Percentiles rank a stretch among this genome's conserved stretches.
Conservation (phyloP, 2,113 vertebrate species). For the Plestiodon gilberti region DNA sequence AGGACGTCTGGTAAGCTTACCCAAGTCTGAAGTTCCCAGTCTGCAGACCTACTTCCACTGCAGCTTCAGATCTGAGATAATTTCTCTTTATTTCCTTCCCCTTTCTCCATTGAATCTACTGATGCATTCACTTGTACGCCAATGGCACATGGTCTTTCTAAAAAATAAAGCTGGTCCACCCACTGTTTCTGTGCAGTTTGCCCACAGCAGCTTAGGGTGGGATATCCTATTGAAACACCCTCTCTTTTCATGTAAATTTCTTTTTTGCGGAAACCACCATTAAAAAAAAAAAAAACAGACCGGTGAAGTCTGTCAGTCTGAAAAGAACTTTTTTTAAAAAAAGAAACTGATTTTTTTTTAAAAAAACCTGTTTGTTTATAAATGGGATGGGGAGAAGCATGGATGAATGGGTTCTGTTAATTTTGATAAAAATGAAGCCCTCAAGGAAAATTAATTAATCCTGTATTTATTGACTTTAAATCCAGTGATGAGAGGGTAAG, state of each 20-base stretch:
- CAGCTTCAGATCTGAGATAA: not conserved
- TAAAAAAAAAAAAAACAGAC: no score
- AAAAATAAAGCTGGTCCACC: not conserved
- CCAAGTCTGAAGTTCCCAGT: not conserved
- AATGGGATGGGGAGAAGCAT: not conserved
- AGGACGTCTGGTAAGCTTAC: no score
- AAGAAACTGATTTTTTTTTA: no score
- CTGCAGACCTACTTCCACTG: not conserved
- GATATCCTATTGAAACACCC: no score
- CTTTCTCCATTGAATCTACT: no score
- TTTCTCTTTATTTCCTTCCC: not conserved
- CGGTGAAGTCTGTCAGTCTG: no score
- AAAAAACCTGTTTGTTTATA: not conserved
- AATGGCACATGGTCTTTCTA: not conserved
- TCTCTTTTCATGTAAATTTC: no score
- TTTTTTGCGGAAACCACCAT: no score
- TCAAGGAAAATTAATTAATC: not conserved
- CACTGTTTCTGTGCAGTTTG: not conserved
- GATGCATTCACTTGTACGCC: not conserved
- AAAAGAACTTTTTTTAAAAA: no score
- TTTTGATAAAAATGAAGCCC: not conserved
- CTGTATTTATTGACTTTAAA: not conserved
- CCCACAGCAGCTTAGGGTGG: not conserved
- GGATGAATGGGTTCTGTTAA: not conserved
- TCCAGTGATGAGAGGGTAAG: not conserved